Evolutionary conservation across 2,113 vertebrate species (phyloP).

Genomic region (Psammodynastes pulverulentus): DNA sequence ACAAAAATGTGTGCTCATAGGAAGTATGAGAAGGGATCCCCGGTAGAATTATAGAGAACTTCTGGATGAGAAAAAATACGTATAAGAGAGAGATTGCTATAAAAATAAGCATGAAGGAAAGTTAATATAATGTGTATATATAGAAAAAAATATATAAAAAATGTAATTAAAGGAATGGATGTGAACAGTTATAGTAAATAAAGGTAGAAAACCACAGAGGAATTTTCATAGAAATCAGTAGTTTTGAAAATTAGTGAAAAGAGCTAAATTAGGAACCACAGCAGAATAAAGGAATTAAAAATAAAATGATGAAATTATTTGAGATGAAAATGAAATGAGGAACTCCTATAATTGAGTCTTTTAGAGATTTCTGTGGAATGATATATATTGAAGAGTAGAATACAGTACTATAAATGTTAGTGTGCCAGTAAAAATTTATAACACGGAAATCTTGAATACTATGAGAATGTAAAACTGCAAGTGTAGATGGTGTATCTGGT

Average conservation of each 20-base stretch:
- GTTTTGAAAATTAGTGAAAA: background rate
- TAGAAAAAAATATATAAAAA: background rate
- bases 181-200: background rate
- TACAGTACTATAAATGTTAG: background rate
- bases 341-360: background rate
- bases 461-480: background rate
- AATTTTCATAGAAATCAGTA: background rate
- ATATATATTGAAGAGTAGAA: background rate
- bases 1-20: background rate
- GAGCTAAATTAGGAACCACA: background rate
- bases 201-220: background rate
- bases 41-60: background rate
- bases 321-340: background rate
- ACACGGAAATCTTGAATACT: background rate
- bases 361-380: background rate
- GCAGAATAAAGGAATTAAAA: background rate
- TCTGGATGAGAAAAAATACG: background rate
- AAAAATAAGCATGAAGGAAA: background rate
- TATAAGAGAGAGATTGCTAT: background rate
- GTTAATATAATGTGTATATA: background rate
- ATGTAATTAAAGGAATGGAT: background rate
- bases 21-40: background rate
- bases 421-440: background rate
- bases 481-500: background rate
- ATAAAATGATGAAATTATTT: background rate